These are phyloP conservation scores for Odocoileus virginianus DNA, from an alignment of 2,113 vertebrate genomes.

Conservation along the genomic window DNA sequence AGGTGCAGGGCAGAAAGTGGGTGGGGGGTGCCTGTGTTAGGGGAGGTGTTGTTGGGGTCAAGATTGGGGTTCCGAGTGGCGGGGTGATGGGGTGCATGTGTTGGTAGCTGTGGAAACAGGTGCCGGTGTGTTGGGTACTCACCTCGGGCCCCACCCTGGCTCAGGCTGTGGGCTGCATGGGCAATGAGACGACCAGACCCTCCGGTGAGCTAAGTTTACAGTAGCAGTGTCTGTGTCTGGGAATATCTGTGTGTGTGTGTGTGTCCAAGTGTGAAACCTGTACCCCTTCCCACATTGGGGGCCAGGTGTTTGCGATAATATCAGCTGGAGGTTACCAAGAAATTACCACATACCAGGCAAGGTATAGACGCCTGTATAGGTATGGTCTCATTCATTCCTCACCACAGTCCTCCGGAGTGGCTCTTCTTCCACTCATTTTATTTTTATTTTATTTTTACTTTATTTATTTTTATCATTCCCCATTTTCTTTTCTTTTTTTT, in stretches of 20 bases:
- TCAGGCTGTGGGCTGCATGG: not conserved
- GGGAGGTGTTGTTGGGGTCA: accelerated
- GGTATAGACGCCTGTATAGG: not conserved
- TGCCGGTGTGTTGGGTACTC: not conserved
- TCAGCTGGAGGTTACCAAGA: not conserved
- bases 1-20: constrained; percentile 63
- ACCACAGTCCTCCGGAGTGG: not conserved
- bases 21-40: not conserved
- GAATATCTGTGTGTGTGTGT: not conserved
- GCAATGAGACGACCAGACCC: not conserved
- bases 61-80: not conserved
- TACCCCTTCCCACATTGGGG: not conserved
- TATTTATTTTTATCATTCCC: not conserved
- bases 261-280: not conserved
- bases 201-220: not conserved
- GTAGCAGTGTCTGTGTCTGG: not conserved
- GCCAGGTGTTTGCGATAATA: not conserved
- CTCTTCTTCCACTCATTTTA: not conserved
- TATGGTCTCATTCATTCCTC: not conserved
- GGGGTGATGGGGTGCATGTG: accelerated
- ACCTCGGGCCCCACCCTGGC: not conserved
- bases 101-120: not conserved
- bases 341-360: not conserved
- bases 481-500: not conserved
- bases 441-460: not conserved